A percentile compares a stretch with the other conserved stretches of the same genome.
phyloP scores from a whole-genome alignment of 1,140 invertebrate species.

The Cherax destructor region DNA sequence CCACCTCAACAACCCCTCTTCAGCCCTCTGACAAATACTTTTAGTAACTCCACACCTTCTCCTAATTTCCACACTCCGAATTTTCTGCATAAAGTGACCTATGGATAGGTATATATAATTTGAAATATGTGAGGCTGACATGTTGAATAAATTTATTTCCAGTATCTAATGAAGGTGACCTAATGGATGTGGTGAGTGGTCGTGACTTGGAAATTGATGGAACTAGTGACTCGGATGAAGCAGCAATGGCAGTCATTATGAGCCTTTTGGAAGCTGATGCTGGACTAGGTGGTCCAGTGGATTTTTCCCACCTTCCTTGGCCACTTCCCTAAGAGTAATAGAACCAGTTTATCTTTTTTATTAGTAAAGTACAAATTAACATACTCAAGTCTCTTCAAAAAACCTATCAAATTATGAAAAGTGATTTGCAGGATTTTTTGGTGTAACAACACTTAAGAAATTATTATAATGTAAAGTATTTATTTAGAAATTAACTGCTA shows the following conservation, averaged over 20 bases:
- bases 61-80: too few species aligned
- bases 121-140: not conserved
- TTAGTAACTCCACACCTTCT: too few species aligned
- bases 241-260: conserved; percentile 95
- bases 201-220: conserved; percentile 62
- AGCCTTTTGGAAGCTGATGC: conserved; percentile 90
- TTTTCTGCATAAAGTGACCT: too few species aligned
- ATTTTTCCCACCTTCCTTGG: conserved; percentile 92
- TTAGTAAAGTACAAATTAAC: conserved; percentile 25
- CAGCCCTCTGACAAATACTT: too few species aligned
- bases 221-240: conserved; percentile 81
- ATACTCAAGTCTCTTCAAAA: not conserved
- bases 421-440: too few species aligned
- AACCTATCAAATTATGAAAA: too few species aligned
- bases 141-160: not conserved
- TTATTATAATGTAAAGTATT: too few species aligned
- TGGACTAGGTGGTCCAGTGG: conserved; percentile 85
- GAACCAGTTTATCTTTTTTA: not conserved
- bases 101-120: too few species aligned
- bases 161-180: conserved; percentile 64
- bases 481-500: too few species aligned
- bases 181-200: conserved; percentile 67
- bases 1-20: too few species aligned
- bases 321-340: conserved; percentile 82
- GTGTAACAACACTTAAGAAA: too few species aligned